Evolutionary conservation across 2,113 vertebrate genomes (phyloP).

Genomic region (Mixornis gularis): DNA sequence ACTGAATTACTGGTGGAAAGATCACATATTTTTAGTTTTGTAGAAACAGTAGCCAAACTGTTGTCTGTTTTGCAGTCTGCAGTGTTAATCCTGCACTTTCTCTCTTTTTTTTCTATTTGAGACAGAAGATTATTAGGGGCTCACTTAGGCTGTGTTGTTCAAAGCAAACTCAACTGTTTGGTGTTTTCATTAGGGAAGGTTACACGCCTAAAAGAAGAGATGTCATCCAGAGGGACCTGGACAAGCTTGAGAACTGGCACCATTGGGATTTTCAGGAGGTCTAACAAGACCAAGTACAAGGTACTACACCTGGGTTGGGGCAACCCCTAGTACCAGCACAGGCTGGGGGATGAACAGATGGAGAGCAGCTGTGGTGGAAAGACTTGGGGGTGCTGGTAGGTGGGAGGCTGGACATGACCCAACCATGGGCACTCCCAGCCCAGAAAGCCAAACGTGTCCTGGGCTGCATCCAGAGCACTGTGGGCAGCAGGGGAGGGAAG

Average conservation of each 20-base stretch:
- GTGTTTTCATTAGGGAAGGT: neutral
- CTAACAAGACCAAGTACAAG: neutral
- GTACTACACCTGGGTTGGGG: rapidly evolving
- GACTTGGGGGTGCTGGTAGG: neutral
- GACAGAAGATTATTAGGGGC: neutral
- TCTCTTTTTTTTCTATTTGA: neutral
- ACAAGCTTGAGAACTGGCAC: rapidly evolving
- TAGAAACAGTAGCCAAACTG: neutral
- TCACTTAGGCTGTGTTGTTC: neutral
- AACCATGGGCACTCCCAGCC: neutral
- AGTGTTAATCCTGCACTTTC: neutral
- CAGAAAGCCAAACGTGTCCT: neutral
- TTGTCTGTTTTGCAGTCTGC: neutral
- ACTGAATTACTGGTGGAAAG: neutral
- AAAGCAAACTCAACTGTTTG: neutral
- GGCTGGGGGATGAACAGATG: neutral
- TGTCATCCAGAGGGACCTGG: neutral
- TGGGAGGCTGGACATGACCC: neutral
- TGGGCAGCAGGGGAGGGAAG: neutral
- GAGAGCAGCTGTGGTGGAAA: neutral
- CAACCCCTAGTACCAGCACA: rapidly evolving
- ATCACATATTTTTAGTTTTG: neutral
- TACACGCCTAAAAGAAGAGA: neutral
- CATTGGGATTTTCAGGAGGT: neutral
- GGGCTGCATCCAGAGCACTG: neutral